A percentile compares a stretch with the other conserved stretches of the same genome.
These are phyloP conservation scores for Borostomias antarcticus DNA, from an alignment of 2,797 vertebrate species.

Conservation along the genomic window DNA sequence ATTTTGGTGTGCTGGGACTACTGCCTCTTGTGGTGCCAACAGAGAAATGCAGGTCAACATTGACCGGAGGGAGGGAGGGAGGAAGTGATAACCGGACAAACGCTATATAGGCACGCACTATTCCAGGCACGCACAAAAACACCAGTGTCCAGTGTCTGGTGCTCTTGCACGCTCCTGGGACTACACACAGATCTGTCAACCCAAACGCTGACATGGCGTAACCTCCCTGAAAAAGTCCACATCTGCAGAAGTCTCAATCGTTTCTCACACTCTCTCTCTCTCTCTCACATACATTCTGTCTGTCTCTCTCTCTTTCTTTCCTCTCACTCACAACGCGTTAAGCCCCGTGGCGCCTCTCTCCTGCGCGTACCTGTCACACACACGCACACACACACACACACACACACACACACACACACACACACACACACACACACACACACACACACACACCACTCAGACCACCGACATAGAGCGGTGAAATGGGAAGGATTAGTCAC, in stretches of 20 bases:
- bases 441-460: slow-evolving; percentile 37
- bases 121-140: no score
- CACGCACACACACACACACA: slow-evolving; percentile 4
- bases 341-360: slow-evolving; percentile 61
- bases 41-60: no score
- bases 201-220: neutral
- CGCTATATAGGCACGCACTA: no score
- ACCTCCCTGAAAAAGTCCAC: neutral
- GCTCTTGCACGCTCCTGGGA: neutral
- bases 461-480: slow-evolving; percentile 69
- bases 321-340: slow-evolving; percentile 64
- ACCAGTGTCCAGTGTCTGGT: neutral
- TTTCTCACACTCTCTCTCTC: neutral
- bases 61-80: no score
- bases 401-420: slow-evolving; percentile 35
- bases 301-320: neutral
- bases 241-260: neutral
- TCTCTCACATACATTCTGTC: no score
- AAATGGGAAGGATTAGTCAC: slow-evolving; percentile 79
- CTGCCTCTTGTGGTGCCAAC: no score
- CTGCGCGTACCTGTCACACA: slow-evolving; percentile 52
- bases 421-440: slow-evolving; percentile 40
- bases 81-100: no score
- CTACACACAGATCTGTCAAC: neutral
- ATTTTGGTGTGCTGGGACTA: no score